Percentiles rank a stretch among this genome's conserved stretches.
These are phyloP conservation scores for Drosophila busckii DNA, from an alignment of 1,140 invertebrate genomes.

Conservation along the genomic window DNA sequence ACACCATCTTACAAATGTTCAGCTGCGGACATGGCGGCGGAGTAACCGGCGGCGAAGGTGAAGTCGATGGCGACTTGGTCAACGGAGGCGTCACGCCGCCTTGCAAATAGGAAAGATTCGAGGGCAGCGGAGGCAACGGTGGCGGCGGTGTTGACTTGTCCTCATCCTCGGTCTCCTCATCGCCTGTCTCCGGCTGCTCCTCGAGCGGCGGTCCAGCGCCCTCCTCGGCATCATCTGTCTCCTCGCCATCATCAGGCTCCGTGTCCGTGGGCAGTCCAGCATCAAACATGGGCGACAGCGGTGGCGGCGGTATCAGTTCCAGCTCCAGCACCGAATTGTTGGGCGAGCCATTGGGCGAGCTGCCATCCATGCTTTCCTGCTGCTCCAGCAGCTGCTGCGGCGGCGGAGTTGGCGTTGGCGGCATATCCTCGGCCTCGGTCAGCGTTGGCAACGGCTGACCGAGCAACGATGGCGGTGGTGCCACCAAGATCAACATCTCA, in stretches of 20 bases:
- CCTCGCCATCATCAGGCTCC: slow-evolving; percentile 56
- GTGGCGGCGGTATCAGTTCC: slow-evolving; percentile 65
- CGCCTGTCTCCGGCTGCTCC: slow-evolving; percentile 18
- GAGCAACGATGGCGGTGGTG: slow-evolving; percentile 52
- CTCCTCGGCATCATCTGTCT: slow-evolving; percentile 50
- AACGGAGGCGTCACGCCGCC: slow-evolving; percentile 59
- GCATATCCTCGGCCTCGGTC: slow-evolving; percentile 70
- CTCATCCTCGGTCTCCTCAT: slow-evolving; percentile 50
- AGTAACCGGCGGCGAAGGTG: slow-evolving; percentile 68
- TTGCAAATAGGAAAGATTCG: slow-evolving; percentile 69
- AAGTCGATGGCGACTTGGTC: slow-evolving; percentile 70
- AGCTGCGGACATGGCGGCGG: slow-evolving; percentile 64
- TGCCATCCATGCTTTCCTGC: slow-evolving; percentile 13
- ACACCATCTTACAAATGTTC: slow-evolving; percentile 58
- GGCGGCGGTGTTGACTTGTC: slow-evolving; percentile 71
- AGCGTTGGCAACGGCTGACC: slow-evolving; percentile 62
- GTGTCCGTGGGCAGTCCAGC: slow-evolving; percentile 51
- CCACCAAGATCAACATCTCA: slow-evolving; percentile 50
- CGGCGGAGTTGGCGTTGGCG: slow-evolving; percentile 70
- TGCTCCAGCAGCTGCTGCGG: slow-evolving; percentile 46
- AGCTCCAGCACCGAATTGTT: slow-evolving; percentile 66
- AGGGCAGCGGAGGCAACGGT: slow-evolving; percentile 68
- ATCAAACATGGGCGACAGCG: slow-evolving; percentile 58
- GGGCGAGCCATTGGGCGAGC: slow-evolving; percentile 43
- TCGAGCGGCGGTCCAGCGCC: background rate